These are phyloP conservation scores for Anodontia alba DNA, from an alignment of 2,888 invertebrate genomes.

Conservation along the genomic window DNA sequence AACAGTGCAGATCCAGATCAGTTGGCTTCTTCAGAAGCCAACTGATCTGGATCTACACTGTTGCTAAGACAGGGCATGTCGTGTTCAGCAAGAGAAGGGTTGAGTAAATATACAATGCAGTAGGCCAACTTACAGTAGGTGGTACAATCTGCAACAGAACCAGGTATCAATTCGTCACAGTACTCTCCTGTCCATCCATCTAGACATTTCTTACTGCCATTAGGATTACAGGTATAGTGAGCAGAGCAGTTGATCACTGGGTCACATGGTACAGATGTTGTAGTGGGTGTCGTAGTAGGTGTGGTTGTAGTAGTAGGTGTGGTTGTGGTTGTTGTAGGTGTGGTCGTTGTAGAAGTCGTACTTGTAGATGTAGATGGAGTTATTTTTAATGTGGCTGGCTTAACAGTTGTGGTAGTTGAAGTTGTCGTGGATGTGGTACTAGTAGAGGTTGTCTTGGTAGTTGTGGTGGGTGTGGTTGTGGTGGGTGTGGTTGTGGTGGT, in stretches of 20 bases:
- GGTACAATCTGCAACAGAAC: conserved; percentile 31
- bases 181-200: conserved; percentile 33
- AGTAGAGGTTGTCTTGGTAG: neutral
- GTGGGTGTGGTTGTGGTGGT: neutral
- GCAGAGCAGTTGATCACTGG: conserved; percentile 24
- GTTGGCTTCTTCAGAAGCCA: no score
- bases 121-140: conserved; percentile 17
- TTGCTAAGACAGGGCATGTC: no score
- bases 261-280: conserved; percentile 17
- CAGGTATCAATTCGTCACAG: conserved; percentile 31
- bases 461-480: neutral
- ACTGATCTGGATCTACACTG: no score
- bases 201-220: conserved; percentile 32
- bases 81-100: no score
- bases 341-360: neutral
- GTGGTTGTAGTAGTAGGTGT: neutral
- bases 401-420: neutral
- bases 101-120: no score
- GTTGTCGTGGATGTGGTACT: neutral
- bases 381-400: neutral
- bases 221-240: conserved; percentile 38
- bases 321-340: neutral
- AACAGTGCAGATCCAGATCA: no score
- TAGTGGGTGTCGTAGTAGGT: neutral
- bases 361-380: neutral